Base-by-base conservation (phyloP, 2,888 invertebrate genomes). In the Abrostola tripartita region DNA sequence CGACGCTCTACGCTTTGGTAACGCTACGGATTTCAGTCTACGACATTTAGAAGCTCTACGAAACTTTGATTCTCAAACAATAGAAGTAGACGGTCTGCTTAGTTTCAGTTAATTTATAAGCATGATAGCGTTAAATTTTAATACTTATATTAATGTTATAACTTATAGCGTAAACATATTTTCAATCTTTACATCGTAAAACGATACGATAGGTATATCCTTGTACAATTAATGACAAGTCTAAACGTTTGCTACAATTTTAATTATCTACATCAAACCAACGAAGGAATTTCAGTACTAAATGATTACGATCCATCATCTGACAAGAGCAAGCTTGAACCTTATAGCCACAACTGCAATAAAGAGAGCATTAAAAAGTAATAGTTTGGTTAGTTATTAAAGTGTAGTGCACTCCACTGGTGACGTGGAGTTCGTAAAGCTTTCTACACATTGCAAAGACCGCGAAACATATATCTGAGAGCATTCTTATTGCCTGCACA, bases 11-110 rank as follows among this genome's bases (percentile, higher is more conserved):
- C 83, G 82, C 79, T 62, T 66, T 65, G 76, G 71, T 78, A 80
- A 65, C 64, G 79, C 84, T 82, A 84, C 82, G 76, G 76, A 78
- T 65, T 79, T 68, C 71, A 61, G 68, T 66, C 81, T 82, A 82
- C 82, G 81, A 68, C 67, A 66, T 69, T 76, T 66, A 68, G 67
- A 74, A 74, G 68, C 69, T 74, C 72, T 78, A 77, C 74, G 71
- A 81, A 81, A 78, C 76, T 81, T 81, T 73, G 68, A 67, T 61
- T 65, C 52, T 50, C 62, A 50, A 53, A 71, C 68, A 72, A 61
- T 54, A 52, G 54, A 65, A 65, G 61, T 63, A 53, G 55, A 42
- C 24, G 62, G 51, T 61, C 62, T 62, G n/a, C n/a, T n/a, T 24
- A 63, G 53, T 68, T 68, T 56, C 9, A 62, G 44, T 65, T 59